Evolutionary conservation across 1,140 invertebrate genomes (phyloP), one percentile per base, ranked within the genome.

Genomic region (Drosophila sp.): DNA sequence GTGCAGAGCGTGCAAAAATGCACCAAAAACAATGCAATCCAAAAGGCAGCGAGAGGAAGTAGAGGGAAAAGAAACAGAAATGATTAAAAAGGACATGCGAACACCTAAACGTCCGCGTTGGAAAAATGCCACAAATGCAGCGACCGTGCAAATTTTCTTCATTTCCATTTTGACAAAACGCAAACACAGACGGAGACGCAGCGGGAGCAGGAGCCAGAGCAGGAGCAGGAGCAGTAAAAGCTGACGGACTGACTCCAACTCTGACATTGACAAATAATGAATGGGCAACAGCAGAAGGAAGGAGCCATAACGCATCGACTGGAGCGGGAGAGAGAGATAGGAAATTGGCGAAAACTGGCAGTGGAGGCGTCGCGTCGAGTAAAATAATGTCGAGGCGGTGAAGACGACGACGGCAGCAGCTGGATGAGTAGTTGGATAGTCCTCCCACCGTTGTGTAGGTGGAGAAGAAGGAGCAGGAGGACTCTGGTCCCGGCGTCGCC

Each of bases 11-110:
- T 86, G 82, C 74, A 69, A 67, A 67, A 87, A 73, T 86, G 82
- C 82, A 86, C 78, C 72, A 87, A 86, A 84, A 84, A 86, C 69
- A 73, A 69, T 73, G 70, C 70, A 56, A 57, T 21, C 58, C 40
- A 18, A 56, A 53, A 32, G 18, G 46, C 29, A 16, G 2, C 41
- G 14, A 51, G 7, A 16, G 40, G 8, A 64, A 18, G 4, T 4
- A 43, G 29, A 40, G 45, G n/a, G 25, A 46, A 59, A 27, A 36
- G 63, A 62, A 80, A 86, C 67, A 80, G 63, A 83, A 86, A 87
- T 87, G 83, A 87, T 87, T 87, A 87, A 87, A 87, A 87, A 89
- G 83, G 82, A 87, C 82, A 87, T 87, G 82, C 82, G 81, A 89
- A 89, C 84, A 87, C 83, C 82, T 89, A 89, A 89, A 87, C 87